Conservation (phyloP, 1,140 invertebrate genomes). For the Calosoma granatense region DNA sequence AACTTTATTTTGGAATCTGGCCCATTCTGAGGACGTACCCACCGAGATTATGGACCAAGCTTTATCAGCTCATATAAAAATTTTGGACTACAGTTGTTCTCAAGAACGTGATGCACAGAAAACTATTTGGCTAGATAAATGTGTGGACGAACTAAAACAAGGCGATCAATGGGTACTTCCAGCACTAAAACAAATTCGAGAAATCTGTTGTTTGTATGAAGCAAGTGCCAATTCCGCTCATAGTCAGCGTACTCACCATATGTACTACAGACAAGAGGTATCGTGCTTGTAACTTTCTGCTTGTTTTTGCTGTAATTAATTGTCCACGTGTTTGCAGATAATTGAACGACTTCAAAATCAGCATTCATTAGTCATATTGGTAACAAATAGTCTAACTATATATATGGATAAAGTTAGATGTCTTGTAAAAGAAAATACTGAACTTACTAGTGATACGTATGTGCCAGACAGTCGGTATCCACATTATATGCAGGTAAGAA, state of each 20-base stretch:
- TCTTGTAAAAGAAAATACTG: constrained; percentile 59
- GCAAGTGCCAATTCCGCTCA: constrained; percentile 38
- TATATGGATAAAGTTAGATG: constrained; percentile 83
- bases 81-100: constrained; percentile 95
- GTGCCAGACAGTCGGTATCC: constrained; percentile 83
- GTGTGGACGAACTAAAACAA: constrained; percentile 87
- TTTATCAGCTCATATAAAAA: constrained; percentile 90
- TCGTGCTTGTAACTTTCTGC: not conserved
- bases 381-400: constrained; percentile 82
- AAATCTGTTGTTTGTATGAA: constrained; percentile 93
- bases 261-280: constrained; percentile 53
- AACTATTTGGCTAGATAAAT: constrained; percentile 89
- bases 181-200: constrained; percentile 88
- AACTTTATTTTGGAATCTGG: constrained; percentile 93
- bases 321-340: constrained; percentile 40
- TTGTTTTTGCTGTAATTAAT: constrained; percentile 9
- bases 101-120: constrained; percentile 94
- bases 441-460: constrained; percentile 71
- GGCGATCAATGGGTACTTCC: constrained; percentile 87
- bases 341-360: constrained; percentile 87
- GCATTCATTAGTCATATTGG: constrained; percentile 86
- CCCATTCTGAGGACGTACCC: constrained; percentile 90
- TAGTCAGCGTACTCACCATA: constrained; percentile 49
- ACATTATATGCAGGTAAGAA: constrained; percentile 62
- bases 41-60: constrained; percentile 98